These are phyloP conservation scores for Corbicula japonica DNA, from an alignment of 2,888 invertebrate species.

Conservation along the genomic window DNA sequence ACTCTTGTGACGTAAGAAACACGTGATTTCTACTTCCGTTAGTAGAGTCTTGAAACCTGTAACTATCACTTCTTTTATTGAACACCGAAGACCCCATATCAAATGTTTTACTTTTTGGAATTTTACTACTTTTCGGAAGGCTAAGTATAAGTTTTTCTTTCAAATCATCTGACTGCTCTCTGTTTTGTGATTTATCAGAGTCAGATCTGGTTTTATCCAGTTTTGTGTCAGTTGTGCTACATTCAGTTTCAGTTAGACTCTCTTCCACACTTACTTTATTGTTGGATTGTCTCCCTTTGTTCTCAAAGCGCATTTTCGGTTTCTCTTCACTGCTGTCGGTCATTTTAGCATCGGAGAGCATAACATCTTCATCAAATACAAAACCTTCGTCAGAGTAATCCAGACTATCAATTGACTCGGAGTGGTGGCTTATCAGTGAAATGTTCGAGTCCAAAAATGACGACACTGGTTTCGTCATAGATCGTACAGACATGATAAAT, in stretches of 20 bases:
- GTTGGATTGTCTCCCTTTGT: too few relatives aligned
- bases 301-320: too few relatives aligned
- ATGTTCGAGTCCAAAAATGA: slow-evolving; percentile 44
- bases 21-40: slow-evolving; percentile 52
- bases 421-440: slow-evolving; percentile 47
- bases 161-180: too few relatives aligned
- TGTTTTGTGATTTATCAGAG: too few relatives aligned
- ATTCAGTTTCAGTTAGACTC: too few relatives aligned
- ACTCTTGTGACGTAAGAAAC: slow-evolving; percentile 68
- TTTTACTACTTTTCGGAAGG: slow-evolving; percentile 52
- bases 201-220: too few relatives aligned
- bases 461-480: slow-evolving; percentile 5
- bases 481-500: slow-evolving; percentile 33
- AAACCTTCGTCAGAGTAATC: slow-evolving; percentile 37
- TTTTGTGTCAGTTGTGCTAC: too few relatives aligned
- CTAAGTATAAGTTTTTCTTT: too few relatives aligned
- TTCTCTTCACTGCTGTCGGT: slow-evolving; percentile 41
- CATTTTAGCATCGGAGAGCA: slow-evolving; percentile 10
- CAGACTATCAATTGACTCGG: slow-evolving; percentile 50
- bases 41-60: slow-evolving; percentile 34
- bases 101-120: slow-evolving; percentile 66
- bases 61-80: slow-evolving; percentile 31
- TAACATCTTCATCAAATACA: slow-evolving; percentile 43
- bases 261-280: neutral
- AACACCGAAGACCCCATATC: slow-evolving; percentile 45